Evolutionary conservation across 2,113 vertebrate species (phyloP).

Genomic region (Passer domesticus): DNA sequence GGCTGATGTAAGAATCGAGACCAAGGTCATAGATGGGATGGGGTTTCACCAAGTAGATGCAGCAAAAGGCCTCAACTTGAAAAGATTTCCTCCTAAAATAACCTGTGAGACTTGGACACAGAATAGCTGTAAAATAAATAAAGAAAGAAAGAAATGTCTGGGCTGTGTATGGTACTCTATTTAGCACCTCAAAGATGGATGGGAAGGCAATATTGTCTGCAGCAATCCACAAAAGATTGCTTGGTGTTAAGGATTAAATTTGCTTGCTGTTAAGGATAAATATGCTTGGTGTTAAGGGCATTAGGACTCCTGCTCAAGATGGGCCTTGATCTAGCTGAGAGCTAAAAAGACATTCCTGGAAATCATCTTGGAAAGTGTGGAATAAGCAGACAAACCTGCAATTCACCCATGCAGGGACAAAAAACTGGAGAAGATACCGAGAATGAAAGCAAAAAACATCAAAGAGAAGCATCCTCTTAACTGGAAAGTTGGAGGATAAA

Average conservation of each 20-base stretch:
- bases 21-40: not conserved
- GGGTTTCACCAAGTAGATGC: not conserved
- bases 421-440: not conserved
- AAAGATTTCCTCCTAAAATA: not conserved
- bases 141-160: not conserved
- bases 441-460: not conserved
- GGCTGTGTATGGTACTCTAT: not conserved
- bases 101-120: not conserved
- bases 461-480: not conserved
- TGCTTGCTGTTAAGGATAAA: not conserved
- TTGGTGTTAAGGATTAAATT: not conserved
- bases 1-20: not conserved
- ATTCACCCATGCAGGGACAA: not conserved
- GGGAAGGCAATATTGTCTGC: not conserved
- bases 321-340: not conserved
- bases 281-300: not conserved
- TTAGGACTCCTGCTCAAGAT: not conserved
- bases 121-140: not conserved
- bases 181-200: not conserved
- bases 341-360: not conserved
- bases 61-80: not conserved
- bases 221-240: not conserved
- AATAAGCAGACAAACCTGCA: not conserved
- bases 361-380: not conserved
- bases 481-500: not conserved